Evolutionary conservation across 2,113 vertebrate genomes (phyloP).

Genomic region (Cranoglanis bouderius): DNA sequence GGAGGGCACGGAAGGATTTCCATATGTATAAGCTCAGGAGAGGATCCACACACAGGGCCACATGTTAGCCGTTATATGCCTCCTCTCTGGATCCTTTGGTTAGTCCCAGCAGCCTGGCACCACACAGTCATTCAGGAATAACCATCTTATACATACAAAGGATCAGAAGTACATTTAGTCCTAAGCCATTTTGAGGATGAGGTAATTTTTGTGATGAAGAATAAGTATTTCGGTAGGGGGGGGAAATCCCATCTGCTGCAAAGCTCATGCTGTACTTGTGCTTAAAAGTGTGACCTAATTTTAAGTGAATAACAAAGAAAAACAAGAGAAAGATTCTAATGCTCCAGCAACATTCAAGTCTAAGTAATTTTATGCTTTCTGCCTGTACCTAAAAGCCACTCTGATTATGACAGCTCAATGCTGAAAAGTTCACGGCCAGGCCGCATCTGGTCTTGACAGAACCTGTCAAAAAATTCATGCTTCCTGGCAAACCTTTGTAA

Average conservation of each 20-base stretch:
- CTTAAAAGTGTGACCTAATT: conserved; percentile 41
- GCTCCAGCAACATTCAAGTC: not conserved
- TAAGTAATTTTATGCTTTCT: conserved; percentile 8
- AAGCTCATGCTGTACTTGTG: conserved; percentile 31
- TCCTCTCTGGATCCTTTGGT: conserved; percentile 24
- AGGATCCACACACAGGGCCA: conserved; percentile 26
- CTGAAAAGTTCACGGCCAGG: conserved; percentile 11
- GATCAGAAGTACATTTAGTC: not conserved
- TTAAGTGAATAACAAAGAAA: conserved; percentile 10
- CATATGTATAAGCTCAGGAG: conserved; percentile 37
- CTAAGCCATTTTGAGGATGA: not conserved
- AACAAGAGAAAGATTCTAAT: not conserved
- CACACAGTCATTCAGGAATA: not conserved
- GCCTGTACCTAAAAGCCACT: conserved; percentile 42
- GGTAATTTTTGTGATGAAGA: conserved; percentile 6
- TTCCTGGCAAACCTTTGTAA: conserved; percentile 41
- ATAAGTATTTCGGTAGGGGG: not conserved
- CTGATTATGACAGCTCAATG: conserved; percentile 44
- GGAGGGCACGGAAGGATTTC: conserved; percentile 33
- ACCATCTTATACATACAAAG: not conserved
- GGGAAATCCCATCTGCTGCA: conserved; percentile 14
- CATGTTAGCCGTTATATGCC: conserved; percentile 51
- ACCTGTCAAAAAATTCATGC: conserved; percentile 29
- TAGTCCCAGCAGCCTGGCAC: not conserved
- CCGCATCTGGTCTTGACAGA: conserved; percentile 40